These are phyloP conservation scores for Ctena decussata DNA, from an alignment of 2,888 invertebrate species.

Conservation along the genomic window DNA sequence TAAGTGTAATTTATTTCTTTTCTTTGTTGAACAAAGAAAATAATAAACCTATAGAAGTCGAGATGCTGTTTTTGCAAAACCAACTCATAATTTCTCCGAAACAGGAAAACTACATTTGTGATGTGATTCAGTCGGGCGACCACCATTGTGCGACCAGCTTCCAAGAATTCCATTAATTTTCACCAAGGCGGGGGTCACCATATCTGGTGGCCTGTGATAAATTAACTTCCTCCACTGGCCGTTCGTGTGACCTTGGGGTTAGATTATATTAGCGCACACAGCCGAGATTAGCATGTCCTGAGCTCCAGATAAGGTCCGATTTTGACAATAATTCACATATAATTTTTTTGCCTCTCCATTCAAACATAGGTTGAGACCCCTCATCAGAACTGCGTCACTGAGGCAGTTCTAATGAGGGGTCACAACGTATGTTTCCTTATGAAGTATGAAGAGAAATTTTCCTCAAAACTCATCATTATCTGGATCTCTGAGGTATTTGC, in stretches of 20 bases:
- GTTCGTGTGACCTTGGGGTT: slow-evolving; percentile 34
- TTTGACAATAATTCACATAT: too few relatives aligned
- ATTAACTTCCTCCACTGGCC: slow-evolving; percentile 55
- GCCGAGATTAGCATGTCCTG: slow-evolving; percentile 6
- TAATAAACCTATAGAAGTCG: neutral
- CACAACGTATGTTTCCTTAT: too few relatives aligned
- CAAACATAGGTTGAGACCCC: too few relatives aligned
- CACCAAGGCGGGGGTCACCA: slow-evolving; percentile 39
- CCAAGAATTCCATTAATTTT: slow-evolving; percentile 67
- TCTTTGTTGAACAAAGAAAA: neutral
- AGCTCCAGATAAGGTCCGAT: too few relatives aligned
- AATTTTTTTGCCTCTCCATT: too few relatives aligned
- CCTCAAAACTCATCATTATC: too few relatives aligned
- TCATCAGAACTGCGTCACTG: too few relatives aligned
- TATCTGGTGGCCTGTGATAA: slow-evolving; percentile 47
- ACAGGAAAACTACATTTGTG: slow-evolving; percentile 68
- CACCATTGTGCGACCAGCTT: slow-evolving; percentile 37
- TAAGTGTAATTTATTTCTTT: neutral
- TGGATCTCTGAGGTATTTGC: too few relatives aligned
- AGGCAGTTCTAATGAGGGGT: too few relatives aligned
- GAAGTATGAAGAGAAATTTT: too few relatives aligned
- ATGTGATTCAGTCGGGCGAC: slow-evolving; percentile 48
- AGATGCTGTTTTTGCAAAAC: neutral
- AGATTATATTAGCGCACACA: slow-evolving; percentile 35
- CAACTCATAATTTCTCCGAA: slow-evolving; percentile 23